These are phyloP conservation scores for Tragelaphus oryx DNA, from an alignment of 2,797 vertebrate species.

Conservation along the genomic window DNA sequence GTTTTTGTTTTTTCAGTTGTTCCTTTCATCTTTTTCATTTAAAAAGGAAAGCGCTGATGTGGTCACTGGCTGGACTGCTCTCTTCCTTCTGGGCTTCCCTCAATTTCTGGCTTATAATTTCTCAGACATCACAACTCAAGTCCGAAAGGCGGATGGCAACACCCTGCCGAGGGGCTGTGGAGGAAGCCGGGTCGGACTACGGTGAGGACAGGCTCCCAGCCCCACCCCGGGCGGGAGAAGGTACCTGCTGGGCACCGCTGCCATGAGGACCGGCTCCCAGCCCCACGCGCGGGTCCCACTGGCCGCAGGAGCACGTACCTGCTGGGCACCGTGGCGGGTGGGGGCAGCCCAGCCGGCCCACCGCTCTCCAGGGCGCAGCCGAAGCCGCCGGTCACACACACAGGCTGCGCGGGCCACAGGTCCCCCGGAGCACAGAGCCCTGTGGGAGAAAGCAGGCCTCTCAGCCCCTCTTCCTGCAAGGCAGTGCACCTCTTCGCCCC, in stretches of 20 bases:
- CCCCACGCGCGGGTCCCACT: too few species aligned
- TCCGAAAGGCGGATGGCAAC: not conserved
- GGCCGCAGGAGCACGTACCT: slow-evolving; percentile 78
- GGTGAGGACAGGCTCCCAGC: not conserved
- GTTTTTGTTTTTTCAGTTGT: not conserved
- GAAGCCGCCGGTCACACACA: slow-evolving; percentile 91
- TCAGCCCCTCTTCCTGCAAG: not conserved
- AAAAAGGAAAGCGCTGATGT: not conserved
- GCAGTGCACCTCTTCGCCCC: not conserved
- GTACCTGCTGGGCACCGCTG: slow-evolving; percentile 88
- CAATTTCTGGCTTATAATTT: not conserved
- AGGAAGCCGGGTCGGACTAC: accelerated
- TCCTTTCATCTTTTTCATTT: not conserved
- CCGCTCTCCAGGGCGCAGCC: slow-evolving; percentile 89
- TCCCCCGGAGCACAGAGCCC: slow-evolving; percentile 88
- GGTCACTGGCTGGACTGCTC: not conserved
- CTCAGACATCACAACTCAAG: not conserved
- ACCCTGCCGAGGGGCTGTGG: not conserved
- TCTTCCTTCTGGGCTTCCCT: not conserved
- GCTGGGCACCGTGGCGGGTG: slow-evolving; percentile 83
- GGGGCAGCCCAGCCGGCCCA: slow-evolving; percentile 85
- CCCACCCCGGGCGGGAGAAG: not conserved
- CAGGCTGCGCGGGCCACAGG: slow-evolving; percentile 89
- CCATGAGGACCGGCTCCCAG: too few species aligned
- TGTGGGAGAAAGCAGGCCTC: slow-evolving; percentile 26